phyloP scores from a whole-genome alignment of 64 coral and sea anemone species.

The Stichodactyla mertensii region DNA sequence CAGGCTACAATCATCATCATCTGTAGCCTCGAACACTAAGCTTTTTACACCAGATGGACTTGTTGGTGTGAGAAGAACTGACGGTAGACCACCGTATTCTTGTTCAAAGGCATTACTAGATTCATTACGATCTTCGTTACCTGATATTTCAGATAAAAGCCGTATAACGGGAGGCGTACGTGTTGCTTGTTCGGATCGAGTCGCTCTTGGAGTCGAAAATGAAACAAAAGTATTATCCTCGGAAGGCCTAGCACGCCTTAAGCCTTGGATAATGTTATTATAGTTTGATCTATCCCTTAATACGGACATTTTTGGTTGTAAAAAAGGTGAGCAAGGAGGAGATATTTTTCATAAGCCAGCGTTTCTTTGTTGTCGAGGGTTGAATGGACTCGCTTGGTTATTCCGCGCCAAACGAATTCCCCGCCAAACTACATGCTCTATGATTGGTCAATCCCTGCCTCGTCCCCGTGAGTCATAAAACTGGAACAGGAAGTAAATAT shows the following conservation, averaged over 20 bases:
- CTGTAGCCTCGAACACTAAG: background rate
- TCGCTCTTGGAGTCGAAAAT: conserved; percentile 16
- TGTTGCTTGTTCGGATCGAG: conserved; percentile 27
- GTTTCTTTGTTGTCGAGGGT: background rate
- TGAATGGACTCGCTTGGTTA: conserved; percentile 34
- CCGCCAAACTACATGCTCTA: conserved; percentile 32
- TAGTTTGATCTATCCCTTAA: conserved; percentile 78
- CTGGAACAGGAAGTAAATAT: background rate
- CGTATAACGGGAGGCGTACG: conserved; percentile 10
- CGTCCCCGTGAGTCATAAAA: background rate
- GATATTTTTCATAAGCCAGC: background rate
- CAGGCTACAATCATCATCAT: background rate
- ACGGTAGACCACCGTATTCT: background rate
- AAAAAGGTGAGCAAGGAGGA: background rate
- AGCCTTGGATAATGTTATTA: background rate
- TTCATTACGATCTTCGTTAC: background rate
- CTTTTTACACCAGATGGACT: background rate
- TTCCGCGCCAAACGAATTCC: conserved; percentile 61
- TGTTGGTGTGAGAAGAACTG: conserved; percentile 21
- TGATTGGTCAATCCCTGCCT: conserved; percentile 28
- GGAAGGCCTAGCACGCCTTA: conserved; percentile 33
- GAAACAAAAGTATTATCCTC: conserved; percentile 70
- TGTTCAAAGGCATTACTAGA: background rate
- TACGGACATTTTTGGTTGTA: conserved; percentile 44
- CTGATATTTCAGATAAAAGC: background rate